phyloP scores from a whole-genome alignment of 2,113 vertebrate species.

The Cairina moschata region DNA sequence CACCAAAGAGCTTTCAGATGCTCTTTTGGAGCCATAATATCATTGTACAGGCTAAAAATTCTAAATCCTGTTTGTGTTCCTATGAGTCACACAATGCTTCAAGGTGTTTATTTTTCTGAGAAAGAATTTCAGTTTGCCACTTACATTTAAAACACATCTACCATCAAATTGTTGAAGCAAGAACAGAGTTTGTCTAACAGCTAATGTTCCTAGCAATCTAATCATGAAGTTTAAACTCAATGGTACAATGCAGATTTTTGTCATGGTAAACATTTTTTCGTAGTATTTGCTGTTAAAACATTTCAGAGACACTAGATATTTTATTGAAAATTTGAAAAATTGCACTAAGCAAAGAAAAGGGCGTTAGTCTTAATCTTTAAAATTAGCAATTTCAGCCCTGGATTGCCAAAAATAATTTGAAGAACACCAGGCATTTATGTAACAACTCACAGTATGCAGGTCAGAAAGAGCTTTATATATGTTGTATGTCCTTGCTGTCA shows the following conservation, averaged over 20 bases:
- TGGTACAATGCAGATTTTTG: background rate
- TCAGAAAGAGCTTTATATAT: background rate
- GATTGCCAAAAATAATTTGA: background rate
- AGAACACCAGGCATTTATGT: background rate
- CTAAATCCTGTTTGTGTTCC: background rate
- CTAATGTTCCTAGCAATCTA: background rate
- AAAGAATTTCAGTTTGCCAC: slow-evolving; percentile 9
- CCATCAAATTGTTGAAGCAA: background rate
- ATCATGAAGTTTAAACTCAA: background rate
- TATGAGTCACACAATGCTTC: background rate
- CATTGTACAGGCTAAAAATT: background rate
- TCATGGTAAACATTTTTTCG: background rate
- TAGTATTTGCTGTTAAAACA: background rate
- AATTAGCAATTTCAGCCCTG: background rate
- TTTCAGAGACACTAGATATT: background rate
- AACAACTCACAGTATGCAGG: background rate
- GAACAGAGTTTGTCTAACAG: background rate
- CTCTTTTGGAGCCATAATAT: background rate
- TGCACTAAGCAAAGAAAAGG: background rate
- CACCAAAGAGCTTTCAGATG: background rate
- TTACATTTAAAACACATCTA: background rate
- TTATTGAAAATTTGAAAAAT: background rate
- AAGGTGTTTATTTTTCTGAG: slow-evolving; percentile 1
- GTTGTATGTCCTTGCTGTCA: background rate
- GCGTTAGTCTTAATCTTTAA: background rate